These are phyloP conservation scores for Zaprionus lachaisei DNA, from an alignment of 1,140 invertebrate genomes.

Conservation along the genomic window DNA sequence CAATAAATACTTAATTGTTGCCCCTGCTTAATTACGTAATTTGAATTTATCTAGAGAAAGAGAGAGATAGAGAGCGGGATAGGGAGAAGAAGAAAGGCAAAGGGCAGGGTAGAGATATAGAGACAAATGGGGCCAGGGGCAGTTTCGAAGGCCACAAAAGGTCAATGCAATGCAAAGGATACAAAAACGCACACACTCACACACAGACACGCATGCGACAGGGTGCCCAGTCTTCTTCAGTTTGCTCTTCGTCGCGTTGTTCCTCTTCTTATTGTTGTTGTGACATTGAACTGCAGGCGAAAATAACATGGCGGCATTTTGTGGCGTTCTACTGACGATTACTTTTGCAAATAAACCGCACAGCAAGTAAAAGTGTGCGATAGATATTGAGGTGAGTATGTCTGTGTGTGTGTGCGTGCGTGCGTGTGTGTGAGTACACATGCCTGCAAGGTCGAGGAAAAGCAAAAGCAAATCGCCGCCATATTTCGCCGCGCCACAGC, in stretches of 20 bases:
- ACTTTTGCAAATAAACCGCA: constrained; percentile 43
- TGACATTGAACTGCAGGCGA: constrained; percentile 49
- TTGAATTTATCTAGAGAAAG: constrained; percentile 58
- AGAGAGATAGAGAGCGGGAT: background rate
- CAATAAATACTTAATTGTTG: constrained; percentile 80
- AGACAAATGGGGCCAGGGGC: constrained; percentile 38
- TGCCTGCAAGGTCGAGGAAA: constrained; percentile 45
- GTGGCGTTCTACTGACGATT: constrained; percentile 45
- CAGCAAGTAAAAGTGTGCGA: constrained; percentile 29
- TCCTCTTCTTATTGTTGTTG: constrained; percentile 4
- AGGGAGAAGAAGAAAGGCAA: background rate
- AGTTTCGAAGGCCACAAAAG: constrained; percentile 36
- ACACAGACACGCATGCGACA: background rate
- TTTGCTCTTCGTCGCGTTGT: background rate
- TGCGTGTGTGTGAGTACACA: constrained; percentile 19
- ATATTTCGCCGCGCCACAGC: constrained; percentile 2
- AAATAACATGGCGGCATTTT: constrained; percentile 41
- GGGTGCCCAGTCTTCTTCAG: background rate
- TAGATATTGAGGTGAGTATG: constrained; percentile 18
- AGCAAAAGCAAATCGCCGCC: constrained; percentile 15
- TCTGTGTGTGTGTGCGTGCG: background rate
- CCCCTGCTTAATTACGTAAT: constrained; percentile 72
- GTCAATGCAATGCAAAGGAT: constrained; percentile 49
- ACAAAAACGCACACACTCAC: constrained; percentile 9
- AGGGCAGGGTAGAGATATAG: background rate